phyloP scores from a whole-genome alignment of 2,113 vertebrate species.

The Phaethon lepturus region DNA sequence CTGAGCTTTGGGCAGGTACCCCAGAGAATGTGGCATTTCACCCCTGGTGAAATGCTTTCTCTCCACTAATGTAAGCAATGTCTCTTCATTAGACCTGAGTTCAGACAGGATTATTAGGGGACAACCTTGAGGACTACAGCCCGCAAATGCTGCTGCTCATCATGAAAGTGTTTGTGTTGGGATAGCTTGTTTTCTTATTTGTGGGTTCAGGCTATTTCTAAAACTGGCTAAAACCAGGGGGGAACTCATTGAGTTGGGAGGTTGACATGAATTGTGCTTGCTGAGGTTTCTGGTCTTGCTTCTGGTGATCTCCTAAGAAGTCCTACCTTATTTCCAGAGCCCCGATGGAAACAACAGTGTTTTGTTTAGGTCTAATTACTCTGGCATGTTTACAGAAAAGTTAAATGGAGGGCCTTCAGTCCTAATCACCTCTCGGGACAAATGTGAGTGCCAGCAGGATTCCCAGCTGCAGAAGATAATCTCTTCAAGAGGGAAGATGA shows the following conservation, averaged over 20 bases:
- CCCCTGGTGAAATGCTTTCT: background rate
- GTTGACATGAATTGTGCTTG: background rate
- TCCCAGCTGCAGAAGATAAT: background rate
- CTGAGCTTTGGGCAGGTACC: background rate
- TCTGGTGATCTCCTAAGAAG: background rate
- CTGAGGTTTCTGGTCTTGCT: background rate
- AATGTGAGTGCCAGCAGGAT: background rate
- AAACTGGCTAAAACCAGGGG: background rate
- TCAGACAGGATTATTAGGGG: background rate
- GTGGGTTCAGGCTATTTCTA: background rate
- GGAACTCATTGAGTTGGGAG: background rate
- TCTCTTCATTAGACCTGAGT: background rate
- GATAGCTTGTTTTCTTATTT: background rate
- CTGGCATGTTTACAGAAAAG: background rate
- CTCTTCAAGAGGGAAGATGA: background rate
- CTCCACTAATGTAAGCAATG: fast-evolving
- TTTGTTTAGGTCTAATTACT: constrained; percentile 2
- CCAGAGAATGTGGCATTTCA: background rate
- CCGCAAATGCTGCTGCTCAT: background rate
- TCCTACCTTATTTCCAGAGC: background rate
- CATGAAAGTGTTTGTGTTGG: background rate
- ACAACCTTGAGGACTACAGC: background rate
- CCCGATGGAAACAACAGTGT: background rate
- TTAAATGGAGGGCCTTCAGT: background rate
- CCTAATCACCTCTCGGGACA: background rate